phyloP scores from a whole-genome alignment of 1,140 invertebrate species.

The Cherax destructor region DNA sequence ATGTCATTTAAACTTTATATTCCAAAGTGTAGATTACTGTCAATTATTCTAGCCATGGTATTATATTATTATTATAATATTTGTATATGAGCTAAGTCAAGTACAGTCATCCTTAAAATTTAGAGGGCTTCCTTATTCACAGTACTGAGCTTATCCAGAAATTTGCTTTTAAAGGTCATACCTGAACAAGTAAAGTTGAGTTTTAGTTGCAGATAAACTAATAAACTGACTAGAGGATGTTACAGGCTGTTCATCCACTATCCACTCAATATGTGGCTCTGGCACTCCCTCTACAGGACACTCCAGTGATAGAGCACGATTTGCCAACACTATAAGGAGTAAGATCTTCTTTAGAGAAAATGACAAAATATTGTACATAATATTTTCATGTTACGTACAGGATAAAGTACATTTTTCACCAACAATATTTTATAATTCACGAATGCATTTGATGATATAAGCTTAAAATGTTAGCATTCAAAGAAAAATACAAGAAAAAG shows the following conservation, averaged over 20 bases:
- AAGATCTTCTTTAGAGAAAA: neutral
- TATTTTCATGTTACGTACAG: neutral
- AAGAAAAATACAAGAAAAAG: no score
- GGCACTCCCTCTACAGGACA: constrained; percentile 78
- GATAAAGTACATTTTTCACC: neutral
- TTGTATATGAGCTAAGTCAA: no score
- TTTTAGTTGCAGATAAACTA: constrained; percentile 12
- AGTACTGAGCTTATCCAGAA: no score
- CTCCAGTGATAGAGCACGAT: constrained; percentile 60
- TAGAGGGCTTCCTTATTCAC: no score
- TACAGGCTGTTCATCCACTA: constrained; percentile 42
- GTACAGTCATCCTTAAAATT: no score
- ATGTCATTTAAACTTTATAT: no score
- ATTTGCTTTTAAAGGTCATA: neutral
- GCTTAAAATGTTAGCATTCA: no score
- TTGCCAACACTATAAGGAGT: constrained; percentile 62
- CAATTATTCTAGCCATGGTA: no score
- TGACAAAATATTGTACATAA: neutral
- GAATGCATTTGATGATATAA: no score
- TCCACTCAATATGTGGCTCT: constrained; percentile 75
- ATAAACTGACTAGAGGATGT: constrained; percentile 17
- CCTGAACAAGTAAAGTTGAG: constrained; percentile 60
- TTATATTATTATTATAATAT: no score
- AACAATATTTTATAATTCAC: neutral
- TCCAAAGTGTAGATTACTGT: no score